These are phyloP conservation scores for Pollachius pollachius DNA, from an alignment of 2,113 vertebrate genomes.

Conservation along the genomic window DNA sequence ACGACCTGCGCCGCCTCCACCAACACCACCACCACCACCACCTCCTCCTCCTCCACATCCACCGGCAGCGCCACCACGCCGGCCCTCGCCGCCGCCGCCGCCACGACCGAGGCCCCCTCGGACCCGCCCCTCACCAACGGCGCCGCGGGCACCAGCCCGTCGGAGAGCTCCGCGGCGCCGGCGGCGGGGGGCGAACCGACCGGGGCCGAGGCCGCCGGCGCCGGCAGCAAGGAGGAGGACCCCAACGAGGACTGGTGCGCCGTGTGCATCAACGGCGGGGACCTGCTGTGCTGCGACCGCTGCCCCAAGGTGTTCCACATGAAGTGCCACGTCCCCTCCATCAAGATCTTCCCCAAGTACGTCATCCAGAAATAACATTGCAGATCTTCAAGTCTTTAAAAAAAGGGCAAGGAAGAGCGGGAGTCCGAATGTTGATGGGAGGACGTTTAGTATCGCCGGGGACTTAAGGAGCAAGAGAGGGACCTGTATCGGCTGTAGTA, in stretches of 20 bases:
- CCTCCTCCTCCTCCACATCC: conserved; percentile 24
- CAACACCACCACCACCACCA: conserved; percentile 33
- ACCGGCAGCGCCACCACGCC: background rate
- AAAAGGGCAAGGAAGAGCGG: too few species aligned
- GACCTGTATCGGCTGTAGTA: too few species aligned
- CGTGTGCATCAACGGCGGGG: conserved; percentile 95
- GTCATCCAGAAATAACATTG: conserved; percentile 6
- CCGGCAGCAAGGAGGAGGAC: conserved; percentile 85
- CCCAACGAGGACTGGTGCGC: conserved; percentile 99
- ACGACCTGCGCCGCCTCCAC: conserved; percentile 32
- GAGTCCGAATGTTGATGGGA: too few species aligned
- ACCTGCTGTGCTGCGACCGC: conserved; percentile 93
- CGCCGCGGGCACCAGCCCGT: conserved; percentile 62
- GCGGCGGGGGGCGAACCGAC: background rate
- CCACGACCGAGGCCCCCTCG: conserved; percentile 9
- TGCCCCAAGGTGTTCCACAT: conserved; percentile 99
- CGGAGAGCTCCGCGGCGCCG: conserved; percentile 11
- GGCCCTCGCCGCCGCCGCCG: conserved; percentile 9
- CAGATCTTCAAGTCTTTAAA: too few species aligned
- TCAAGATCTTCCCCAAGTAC: conserved; percentile 67
- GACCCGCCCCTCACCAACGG: conserved; percentile 83
- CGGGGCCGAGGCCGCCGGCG: background rate
- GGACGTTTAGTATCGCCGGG: too few species aligned
- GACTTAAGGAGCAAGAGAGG: too few species aligned
- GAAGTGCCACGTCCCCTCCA: conserved; percentile 93